phyloP scores from a whole-genome alignment of 2,888 invertebrate species.

The Teleogryllus oceanicus region DNA sequence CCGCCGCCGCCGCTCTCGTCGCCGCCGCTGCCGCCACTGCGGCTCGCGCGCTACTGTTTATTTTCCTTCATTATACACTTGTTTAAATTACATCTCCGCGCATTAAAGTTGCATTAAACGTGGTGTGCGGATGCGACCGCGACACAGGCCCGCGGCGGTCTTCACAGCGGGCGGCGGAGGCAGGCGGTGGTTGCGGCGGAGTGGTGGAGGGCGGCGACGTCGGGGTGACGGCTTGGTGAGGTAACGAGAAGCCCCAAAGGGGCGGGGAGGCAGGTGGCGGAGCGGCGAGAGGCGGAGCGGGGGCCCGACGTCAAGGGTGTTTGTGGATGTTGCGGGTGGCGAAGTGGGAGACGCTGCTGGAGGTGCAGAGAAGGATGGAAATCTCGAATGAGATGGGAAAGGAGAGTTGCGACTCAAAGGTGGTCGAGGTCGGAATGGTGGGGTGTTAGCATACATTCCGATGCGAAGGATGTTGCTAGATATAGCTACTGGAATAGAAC shows the following conservation, averaged over 20 bases:
- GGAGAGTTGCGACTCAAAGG: too few relatives aligned
- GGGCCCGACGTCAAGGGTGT: too few relatives aligned
- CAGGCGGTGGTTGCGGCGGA: background rate
- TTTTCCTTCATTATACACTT: slow-evolving; percentile 29
- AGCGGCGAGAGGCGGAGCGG: too few relatives aligned
- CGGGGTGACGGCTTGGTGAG: background rate
- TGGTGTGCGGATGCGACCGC: background rate
- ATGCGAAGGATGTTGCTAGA: too few relatives aligned
- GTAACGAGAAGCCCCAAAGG: background rate
- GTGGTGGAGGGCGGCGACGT: background rate
- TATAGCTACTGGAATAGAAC: too few relatives aligned
- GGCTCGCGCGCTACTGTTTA: slow-evolving; percentile 21
- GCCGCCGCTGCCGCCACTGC: background rate
- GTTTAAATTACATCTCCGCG: slow-evolving; percentile 32
- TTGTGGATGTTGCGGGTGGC: too few relatives aligned
- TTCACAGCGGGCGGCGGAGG: background rate
- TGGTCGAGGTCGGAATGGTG: too few relatives aligned
- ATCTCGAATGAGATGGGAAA: too few relatives aligned
- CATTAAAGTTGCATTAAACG: slow-evolving; percentile 33
- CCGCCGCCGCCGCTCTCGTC: background rate
- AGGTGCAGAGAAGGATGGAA: too few relatives aligned
- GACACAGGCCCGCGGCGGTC: background rate
- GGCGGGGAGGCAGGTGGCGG: background rate
- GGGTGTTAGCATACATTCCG: too few relatives aligned
- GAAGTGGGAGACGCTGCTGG: too few relatives aligned